phyloP scores from a whole-genome alignment of 2,113 vertebrate genomes.

The Bujurquina vittata region DNA sequence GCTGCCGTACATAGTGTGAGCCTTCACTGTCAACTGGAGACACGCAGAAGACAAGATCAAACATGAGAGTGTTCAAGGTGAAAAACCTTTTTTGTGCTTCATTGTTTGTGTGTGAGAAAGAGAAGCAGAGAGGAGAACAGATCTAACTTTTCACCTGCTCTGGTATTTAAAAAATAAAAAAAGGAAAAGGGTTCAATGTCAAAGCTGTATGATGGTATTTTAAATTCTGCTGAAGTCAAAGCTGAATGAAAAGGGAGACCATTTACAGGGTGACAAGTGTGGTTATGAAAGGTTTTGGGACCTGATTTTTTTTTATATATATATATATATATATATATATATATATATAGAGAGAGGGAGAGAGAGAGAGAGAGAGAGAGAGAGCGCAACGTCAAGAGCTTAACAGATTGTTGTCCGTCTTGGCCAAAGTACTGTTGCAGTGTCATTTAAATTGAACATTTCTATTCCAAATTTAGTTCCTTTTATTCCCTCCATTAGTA shows the following conservation, averaged over 20 bases:
- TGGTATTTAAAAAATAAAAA: background rate
- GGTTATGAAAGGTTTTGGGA: background rate
- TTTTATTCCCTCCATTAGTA: background rate
- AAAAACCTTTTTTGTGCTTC: conserved; percentile 9
- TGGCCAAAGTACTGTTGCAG: background rate
- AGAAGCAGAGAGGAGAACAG: conserved; percentile 13
- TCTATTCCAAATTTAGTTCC: background rate
- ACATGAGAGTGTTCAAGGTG: conserved; percentile 48
- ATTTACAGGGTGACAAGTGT: background rate
- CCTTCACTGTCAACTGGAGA: conserved; percentile 31
- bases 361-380: too few relatives aligned
- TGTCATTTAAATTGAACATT: background rate
- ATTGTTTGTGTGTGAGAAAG: conserved; percentile 17
- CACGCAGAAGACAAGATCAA: conserved; percentile 44
- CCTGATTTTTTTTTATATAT: background rate
- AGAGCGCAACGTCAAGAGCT: background rate
- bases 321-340: background rate
- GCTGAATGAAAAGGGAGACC: conserved; percentile 3
- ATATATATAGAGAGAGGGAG: too few relatives aligned
- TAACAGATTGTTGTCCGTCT: background rate
- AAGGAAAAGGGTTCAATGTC: conserved; percentile 22
- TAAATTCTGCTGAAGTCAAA: conserved; percentile 17
- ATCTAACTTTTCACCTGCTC: conserved; percentile 19
- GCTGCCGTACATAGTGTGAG: conserved; percentile 18
- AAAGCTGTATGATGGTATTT: conserved; percentile 12